A percentile compares a stretch with the other conserved stretches of the same genome.
phyloP scores from a whole-genome alignment of 2,113 vertebrate genomes.

The Entelurus aequoreus region DNA sequence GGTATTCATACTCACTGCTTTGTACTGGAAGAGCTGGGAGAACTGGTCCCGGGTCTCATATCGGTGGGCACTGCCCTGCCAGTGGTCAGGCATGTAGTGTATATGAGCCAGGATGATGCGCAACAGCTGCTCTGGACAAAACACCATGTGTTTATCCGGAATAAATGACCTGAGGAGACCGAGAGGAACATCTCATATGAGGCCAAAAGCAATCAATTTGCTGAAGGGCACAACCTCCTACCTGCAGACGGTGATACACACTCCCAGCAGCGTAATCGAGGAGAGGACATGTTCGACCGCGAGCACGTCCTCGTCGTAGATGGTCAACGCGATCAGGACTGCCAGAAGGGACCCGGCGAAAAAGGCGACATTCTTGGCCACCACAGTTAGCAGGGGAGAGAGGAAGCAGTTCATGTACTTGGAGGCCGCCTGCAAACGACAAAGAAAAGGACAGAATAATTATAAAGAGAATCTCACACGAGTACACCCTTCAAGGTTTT shows the following conservation, averaged over 20 bases:
- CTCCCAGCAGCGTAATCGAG: constrained; percentile 90
- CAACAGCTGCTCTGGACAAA: constrained; percentile 95
- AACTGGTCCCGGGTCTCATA: constrained; percentile 96
- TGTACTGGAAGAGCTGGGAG: constrained; percentile 98
- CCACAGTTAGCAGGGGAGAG: constrained; percentile 88
- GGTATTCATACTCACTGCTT: constrained; percentile 81
- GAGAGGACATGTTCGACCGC: constrained; percentile 93
- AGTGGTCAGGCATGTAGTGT: constrained; percentile 99
- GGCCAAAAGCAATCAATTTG: neutral
- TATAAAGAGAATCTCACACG: neutral
- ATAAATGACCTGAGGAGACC: constrained; percentile 84
- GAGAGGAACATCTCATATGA: neutral
- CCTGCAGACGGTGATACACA: constrained; percentile 95
- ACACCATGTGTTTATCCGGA: constrained; percentile 95
- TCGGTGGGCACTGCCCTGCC: constrained; percentile 95
- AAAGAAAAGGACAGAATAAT: neutral
- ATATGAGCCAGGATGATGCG: constrained; percentile 94
- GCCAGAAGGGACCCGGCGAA: constrained; percentile 96
- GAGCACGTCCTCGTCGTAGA: constrained; percentile 94
- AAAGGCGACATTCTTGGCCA: constrained; percentile 95
- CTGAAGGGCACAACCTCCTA: constrained; percentile 47
- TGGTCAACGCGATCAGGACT: constrained; percentile 93
- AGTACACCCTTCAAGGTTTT: no score
- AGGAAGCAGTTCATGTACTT: constrained; percentile 99
- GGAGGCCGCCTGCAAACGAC: constrained; percentile 76